phyloP scores from a whole-genome alignment of 2,888 invertebrate genomes.

The Esperia sulphurella region DNA sequence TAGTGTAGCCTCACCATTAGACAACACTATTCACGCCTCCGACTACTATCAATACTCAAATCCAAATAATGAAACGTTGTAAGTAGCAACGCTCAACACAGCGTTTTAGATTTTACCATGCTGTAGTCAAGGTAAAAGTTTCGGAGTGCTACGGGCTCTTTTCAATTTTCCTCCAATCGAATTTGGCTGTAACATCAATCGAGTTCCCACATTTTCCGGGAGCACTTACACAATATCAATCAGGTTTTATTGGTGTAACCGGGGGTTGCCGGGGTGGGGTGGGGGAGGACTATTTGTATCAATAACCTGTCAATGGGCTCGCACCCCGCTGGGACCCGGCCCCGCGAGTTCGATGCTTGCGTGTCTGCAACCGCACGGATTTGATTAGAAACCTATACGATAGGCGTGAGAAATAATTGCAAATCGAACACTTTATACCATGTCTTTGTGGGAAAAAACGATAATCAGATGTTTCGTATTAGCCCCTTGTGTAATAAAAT shows the following conservation, averaged over 20 bases:
- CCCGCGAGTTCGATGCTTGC: slow-evolving; percentile 57
- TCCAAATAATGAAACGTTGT: slow-evolving; percentile 36
- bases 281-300: slow-evolving; percentile 75
- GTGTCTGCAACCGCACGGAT: slow-evolving; percentile 62
- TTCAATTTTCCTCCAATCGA: slow-evolving; percentile 78
- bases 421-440: slow-evolving; percentile 8
- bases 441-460: neutral
- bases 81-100: slow-evolving; percentile 17
- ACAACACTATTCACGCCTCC: slow-evolving; percentile 72
- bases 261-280: slow-evolving; percentile 54
- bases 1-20: slow-evolving; percentile 51
- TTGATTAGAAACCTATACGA: slow-evolving; percentile 63
- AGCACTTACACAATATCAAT: slow-evolving; percentile 80
- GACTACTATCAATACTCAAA: slow-evolving; percentile 57
- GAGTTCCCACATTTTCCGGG: slow-evolving; percentile 79
- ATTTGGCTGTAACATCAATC: slow-evolving; percentile 78
- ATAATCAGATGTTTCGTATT: neutral
- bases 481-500: neutral
- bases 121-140: slow-evolving; percentile 36
- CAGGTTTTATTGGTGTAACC: slow-evolving; percentile 79
- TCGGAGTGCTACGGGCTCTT: slow-evolving; percentile 42
- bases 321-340: slow-evolving; percentile 63
- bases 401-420: slow-evolving; percentile 49
- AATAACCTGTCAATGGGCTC: slow-evolving; percentile 80
- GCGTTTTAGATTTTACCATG: slow-evolving; percentile 34